Evolutionary conservation across 2,113 vertebrate genomes (phyloP).

Genomic region (Eudyptes chrysolophus): DNA sequence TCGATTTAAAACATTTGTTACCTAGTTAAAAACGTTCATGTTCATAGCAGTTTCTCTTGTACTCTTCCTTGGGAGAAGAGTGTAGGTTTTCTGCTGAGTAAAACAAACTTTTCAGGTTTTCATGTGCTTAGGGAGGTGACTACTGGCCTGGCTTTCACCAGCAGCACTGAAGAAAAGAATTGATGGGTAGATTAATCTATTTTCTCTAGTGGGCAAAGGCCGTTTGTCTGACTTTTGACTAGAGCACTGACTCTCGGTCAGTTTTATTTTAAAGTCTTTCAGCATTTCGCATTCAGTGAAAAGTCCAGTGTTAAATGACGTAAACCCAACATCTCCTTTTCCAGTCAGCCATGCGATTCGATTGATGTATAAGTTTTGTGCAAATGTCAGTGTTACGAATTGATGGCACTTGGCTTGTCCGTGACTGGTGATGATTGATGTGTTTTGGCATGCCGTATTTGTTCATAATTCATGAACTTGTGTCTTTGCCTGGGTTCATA

Average conservation of each 20-base stretch:
- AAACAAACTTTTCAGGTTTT: neutral
- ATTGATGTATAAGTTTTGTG: constrained; percentile 19
- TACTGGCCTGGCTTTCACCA: neutral
- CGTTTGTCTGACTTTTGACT: neutral
- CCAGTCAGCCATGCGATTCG: neutral
- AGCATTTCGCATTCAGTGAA: neutral
- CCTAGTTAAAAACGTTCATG: neutral
- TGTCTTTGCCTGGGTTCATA: constrained; percentile 10
- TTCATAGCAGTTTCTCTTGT: neutral
- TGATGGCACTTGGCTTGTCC: neutral
- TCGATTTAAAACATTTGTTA: neutral
- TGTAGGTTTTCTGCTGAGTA: neutral
- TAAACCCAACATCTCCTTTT: neutral
- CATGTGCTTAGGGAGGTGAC: neutral
- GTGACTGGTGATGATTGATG: constrained; percentile 45
- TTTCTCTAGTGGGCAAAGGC: neutral
- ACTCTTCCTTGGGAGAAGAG: neutral
- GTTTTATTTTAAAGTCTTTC: neutral
- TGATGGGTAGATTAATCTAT: neutral
- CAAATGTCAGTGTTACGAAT: neutral
- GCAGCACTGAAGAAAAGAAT: neutral
- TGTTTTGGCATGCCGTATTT: constrained; percentile 14
- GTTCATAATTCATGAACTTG: constrained; percentile 61
- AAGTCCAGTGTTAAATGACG: neutral
- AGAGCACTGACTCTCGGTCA: neutral